phyloP scores from a whole-genome alignment of 2,888 invertebrate species.

The Escarpia spicata region DNA sequence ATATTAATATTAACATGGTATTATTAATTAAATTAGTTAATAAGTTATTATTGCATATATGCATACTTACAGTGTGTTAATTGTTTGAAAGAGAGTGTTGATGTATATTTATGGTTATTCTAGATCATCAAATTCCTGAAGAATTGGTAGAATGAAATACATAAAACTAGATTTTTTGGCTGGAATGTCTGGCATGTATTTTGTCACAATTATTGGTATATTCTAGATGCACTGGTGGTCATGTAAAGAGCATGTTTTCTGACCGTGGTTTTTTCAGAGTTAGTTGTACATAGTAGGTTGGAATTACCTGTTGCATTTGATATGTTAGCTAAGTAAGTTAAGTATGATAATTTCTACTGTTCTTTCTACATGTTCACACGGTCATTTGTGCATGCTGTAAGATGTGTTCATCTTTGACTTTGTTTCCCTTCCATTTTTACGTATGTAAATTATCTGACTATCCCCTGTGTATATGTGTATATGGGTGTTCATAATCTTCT shows the following conservation, averaged over 20 bases:
- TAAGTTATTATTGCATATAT: too few relatives aligned
- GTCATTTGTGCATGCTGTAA: neutral
- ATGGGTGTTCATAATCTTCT: neutral
- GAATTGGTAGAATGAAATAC: too few relatives aligned
- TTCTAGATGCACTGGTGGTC: neutral
- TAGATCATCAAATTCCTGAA: too few relatives aligned
- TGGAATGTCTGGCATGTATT: neutral
- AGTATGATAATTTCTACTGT: neutral
- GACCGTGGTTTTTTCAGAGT: neutral
- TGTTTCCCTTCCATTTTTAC: neutral
- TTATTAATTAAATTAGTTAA: too few relatives aligned
- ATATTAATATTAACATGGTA: too few relatives aligned
- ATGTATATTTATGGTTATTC: neutral
- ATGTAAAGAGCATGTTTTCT: neutral
- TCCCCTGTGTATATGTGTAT: neutral
- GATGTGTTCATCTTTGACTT: neutral
- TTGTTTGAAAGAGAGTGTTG: neutral
- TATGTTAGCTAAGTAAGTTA: neutral
- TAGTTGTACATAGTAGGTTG: neutral
- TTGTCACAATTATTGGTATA: neutral
- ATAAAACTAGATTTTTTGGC: too few relatives aligned
- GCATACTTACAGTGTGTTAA: neutral
- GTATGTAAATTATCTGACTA: neutral
- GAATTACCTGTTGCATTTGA: neutral
- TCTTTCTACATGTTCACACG: neutral